phyloP scores from a whole-genome alignment of 2,888 invertebrate genomes.

The Troilus luridus region DNA sequence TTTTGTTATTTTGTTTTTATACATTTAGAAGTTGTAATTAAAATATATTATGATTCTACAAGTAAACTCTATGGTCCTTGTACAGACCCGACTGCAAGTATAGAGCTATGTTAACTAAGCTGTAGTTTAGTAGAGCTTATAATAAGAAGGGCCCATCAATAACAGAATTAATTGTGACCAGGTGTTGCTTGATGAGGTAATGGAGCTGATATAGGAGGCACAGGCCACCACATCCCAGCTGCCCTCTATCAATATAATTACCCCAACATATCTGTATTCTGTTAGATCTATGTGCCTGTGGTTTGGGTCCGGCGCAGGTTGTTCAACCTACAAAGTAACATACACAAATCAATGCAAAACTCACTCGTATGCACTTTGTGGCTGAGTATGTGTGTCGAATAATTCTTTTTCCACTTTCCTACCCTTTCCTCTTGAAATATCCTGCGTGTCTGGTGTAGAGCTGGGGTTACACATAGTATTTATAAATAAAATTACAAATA shows the following conservation, averaged over 20 bases:
- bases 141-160: not conserved
- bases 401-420: too few species aligned
- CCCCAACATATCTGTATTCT: not conserved
- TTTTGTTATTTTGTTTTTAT: too few species aligned
- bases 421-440: too few species aligned
- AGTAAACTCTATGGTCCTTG: too few species aligned
- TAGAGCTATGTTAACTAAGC: not conserved
- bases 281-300: not conserved
- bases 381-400: too few species aligned
- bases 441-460: too few species aligned
- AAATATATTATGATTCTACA: too few species aligned
- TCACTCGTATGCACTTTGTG: too few species aligned
- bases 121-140: not conserved
- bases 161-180: not conserved
- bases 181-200: not conserved
- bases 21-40: too few species aligned
- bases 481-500: too few species aligned
- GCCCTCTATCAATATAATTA: not conserved
- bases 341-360: not conserved
- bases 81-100: too few species aligned
- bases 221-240: not conserved
- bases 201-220: not conserved
- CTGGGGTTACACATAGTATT: too few species aligned
- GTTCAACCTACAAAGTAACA: not conserved
- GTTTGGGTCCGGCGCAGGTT: not conserved